phyloP scores from a whole-genome alignment of 2,888 invertebrate species.

The Pyralis farinalis region DNA sequence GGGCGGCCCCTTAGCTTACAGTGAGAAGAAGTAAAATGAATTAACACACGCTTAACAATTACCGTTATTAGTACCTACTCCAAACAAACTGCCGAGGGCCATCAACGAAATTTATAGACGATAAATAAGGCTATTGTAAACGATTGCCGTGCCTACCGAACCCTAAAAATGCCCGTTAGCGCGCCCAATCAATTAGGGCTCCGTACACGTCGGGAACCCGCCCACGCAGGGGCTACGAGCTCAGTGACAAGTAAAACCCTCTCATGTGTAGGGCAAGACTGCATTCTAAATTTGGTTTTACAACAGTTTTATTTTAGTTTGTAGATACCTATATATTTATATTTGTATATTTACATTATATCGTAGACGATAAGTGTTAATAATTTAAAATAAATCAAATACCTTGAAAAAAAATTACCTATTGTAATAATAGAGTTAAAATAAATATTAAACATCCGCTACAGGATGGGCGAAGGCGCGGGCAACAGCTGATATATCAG shows the following conservation, averaged over 20 bases:
- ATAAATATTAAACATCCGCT: no score
- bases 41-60: neutral
- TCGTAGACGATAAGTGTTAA: no score
- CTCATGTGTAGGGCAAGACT: neutral
- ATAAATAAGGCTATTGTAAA: conserved; percentile 41
- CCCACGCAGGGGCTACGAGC: conserved; percentile 19
- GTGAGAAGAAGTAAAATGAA: neutral
- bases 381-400: no score
- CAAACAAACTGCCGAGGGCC: conserved; percentile 18
- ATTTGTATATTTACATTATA: no score
- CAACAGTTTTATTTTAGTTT: no score
- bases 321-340: no score
- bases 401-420: no score
- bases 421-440: no score
- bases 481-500: no score
- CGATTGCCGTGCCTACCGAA: conserved; percentile 33
- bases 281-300: no score
- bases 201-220: conserved; percentile 20
- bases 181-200: conserved; percentile 41
- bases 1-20: no score
- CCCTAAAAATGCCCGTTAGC: conserved; percentile 49
- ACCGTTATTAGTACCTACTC: conserved; percentile 11
- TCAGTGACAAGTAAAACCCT: conserved; percentile 25
- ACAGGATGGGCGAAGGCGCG: no score
- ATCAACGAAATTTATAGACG: conserved; percentile 46